A percentile compares a stretch with the other conserved stretches of the same genome.
phyloP scores from a whole-genome alignment of 2,797 vertebrate genomes.

The Enteromius afrohamiltoni region DNA sequence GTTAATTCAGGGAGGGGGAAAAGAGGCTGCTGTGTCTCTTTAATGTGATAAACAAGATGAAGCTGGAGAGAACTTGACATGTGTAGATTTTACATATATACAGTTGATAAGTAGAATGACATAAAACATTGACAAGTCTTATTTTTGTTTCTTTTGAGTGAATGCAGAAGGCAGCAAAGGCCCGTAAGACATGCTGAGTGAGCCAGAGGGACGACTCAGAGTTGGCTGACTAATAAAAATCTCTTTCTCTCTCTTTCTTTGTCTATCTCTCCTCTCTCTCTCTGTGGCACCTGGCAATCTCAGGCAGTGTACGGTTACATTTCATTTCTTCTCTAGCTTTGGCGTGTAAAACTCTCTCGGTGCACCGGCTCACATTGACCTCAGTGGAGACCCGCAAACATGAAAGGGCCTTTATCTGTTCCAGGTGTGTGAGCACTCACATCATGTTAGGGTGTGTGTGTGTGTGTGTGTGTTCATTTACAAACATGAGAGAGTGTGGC shows the following conservation, averaged over 20 bases:
- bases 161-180: conserved; percentile 61
- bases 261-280: conserved; percentile 57
- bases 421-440: conserved; percentile 78
- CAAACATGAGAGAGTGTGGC: conserved; percentile 54
- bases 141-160: conserved; percentile 56
- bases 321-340: conserved; percentile 72
- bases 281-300: conserved; percentile 72
- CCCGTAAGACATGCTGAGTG: conserved; percentile 58
- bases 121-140: conserved; percentile 53
- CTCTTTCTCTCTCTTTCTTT: conserved; percentile 18
- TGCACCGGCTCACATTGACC: conserved; percentile 78
- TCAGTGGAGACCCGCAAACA: conserved; percentile 77
- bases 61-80: conserved; percentile 64
- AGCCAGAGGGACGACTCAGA: conserved; percentile 62
- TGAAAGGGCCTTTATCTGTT: conserved; percentile 82
- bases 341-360: conserved; percentile 77
- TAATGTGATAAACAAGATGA: conserved; percentile 65
- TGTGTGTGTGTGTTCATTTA: conserved; percentile 54
- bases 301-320: conserved; percentile 71
- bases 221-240: conserved; percentile 71
- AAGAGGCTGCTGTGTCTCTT: conserved; percentile 55
- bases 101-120: conserved; percentile 68
- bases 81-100: conserved; percentile 61
- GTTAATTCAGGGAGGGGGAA: conserved; percentile 64
- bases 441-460: conserved; percentile 48